Conservation (phyloP, 2,888 invertebrate species). For the Sycophila texana region DNA sequence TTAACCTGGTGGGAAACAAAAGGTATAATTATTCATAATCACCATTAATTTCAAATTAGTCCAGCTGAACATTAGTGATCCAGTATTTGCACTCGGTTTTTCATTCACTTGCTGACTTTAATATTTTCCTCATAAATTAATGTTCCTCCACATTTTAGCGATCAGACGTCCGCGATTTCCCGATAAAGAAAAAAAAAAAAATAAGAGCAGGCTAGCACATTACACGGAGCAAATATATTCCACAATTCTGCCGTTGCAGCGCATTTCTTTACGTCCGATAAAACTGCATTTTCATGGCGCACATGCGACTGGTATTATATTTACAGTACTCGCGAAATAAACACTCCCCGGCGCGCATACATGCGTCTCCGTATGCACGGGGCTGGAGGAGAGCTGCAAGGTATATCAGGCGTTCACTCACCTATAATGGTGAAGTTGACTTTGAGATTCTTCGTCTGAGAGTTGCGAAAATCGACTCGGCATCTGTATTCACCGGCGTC, state of each 20-base stretch:
- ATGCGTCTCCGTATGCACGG: background rate
- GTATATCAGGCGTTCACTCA: constrained; percentile 74
- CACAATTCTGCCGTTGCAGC: background rate
- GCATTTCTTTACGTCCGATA: background rate
- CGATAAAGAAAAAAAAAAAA: background rate
- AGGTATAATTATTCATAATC: no score
- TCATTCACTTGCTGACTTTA: constrained; percentile 17
- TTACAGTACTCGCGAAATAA: background rate
- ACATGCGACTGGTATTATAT: background rate
- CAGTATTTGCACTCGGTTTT: constrained; percentile 3
- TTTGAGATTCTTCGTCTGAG: constrained; percentile 84
- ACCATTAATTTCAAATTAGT: no score
- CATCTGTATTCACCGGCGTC: constrained; percentile 86
- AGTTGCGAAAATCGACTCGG: constrained; percentile 85
- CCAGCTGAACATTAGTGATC: background rate
- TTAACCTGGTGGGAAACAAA: background rate
- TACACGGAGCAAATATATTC: background rate
- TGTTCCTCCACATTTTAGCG: no score
- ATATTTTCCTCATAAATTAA: no score
- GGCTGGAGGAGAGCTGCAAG: background rate
- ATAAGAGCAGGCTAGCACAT: no score
- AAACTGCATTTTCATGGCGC: background rate
- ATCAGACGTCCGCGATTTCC: no score
- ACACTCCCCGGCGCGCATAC: background rate
- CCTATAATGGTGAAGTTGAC: constrained; percentile 86